Evolutionary conservation across 2,888 invertebrate genomes (phyloP), one percentile per base, ranked within the genome.

Genomic region (Stomorhina lunata): DNA sequence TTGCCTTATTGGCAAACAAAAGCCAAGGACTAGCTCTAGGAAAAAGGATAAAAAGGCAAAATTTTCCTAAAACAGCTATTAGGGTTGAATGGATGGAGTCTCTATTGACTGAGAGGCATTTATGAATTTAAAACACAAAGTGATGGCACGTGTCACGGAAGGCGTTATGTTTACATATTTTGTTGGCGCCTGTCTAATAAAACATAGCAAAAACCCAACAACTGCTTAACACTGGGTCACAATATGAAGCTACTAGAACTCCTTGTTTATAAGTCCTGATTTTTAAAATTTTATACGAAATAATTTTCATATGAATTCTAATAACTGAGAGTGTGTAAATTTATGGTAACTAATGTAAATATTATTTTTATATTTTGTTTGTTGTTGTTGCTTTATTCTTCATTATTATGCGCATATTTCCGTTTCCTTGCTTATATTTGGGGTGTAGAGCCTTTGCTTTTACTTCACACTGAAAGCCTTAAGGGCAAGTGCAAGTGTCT

Each of bases 91-190:
- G n/a, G n/a, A n/a, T n/a, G 76, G 43, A 76, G 53, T 61, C 65
- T 45, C n/a, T 43, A 48, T 40, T 43, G 4, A 29, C 22, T 34
- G 32, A 29, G 75, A 75, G 43, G 15, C 57, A 50, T 82, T 79
- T 81, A 68, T 78, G 73, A 73, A 73, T 69, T 73, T 59, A 72
- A 72, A 78, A 78, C 84, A 84, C 72, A 84, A 85, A 85, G 83
- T 81, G 80, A 82, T 82, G 82, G 53, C 85, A 85, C 85, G 85
- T 84, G 84, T 53, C 89, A 87, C 65, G 90, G 89, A 89, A 89
- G 89, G 89, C 89, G 89, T 89, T 89, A 87, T 89, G 88, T 89
- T 89, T 89, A 90, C 90, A 85, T 84, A 84, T 82, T 84, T 81
- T 73, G 69, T 57, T 80, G 83, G 78, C 80, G 78, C 69, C 81